phyloP scores from a whole-genome alignment of 1,140 invertebrate genomes.

The Drosophila melanica region DNA sequence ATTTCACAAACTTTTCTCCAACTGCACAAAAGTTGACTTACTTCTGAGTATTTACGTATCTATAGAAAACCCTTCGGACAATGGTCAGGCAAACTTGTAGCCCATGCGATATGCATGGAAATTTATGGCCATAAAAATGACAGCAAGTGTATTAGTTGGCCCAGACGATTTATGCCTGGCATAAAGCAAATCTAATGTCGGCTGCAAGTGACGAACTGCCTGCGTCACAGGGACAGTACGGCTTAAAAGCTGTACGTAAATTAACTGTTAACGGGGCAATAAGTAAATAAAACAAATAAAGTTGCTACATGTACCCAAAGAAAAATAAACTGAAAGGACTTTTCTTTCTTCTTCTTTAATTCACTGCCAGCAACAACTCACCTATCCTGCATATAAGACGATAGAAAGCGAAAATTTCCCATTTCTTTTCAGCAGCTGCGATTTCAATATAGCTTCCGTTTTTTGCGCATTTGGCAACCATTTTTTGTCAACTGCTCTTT shows the following conservation, averaged over 20 bases:
- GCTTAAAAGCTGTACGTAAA: conserved; percentile 51
- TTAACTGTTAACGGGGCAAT: conserved; percentile 64
- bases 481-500: conserved; percentile 7
- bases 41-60: neutral
- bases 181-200: conserved; percentile 61
- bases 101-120: conserved; percentile 48
- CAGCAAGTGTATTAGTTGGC: conserved; percentile 30
- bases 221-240: conserved; percentile 7
- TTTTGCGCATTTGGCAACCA: conserved; percentile 3
- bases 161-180: conserved; percentile 73
- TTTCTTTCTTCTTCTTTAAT: conserved; percentile 1
- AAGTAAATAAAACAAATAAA: conserved; percentile 64
- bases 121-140: conserved; percentile 60
- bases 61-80: neutral
- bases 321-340: conserved; percentile 7
- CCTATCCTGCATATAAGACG: conserved; percentile 5
- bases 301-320: conserved; percentile 51
- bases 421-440: conserved; percentile 1
- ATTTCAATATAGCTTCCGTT: conserved; percentile 12
- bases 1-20: conserved; percentile 53
- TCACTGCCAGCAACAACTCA: conserved; percentile 27
- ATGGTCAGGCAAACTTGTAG: conserved; percentile 13
- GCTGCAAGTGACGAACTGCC: conserved; percentile 55
- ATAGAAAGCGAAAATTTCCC: neutral
- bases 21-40: conserved; percentile 38